These are phyloP conservation scores for Bettongia penicillata DNA, from an alignment of 2,113 vertebrate species.

Conservation along the genomic window DNA sequence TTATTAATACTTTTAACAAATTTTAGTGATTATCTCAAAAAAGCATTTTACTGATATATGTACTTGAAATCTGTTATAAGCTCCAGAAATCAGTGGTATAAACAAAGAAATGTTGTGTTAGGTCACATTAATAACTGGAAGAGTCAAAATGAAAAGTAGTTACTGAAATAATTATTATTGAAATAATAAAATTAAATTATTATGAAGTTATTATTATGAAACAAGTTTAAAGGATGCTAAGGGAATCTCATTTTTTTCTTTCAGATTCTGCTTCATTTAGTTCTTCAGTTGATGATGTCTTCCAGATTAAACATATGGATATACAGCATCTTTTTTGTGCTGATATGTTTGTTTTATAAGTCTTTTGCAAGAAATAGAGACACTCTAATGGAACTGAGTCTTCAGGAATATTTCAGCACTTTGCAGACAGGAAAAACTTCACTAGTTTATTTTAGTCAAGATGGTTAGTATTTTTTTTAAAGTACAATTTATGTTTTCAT, in stretches of 20 bases:
- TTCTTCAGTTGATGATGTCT: conserved; percentile 33
- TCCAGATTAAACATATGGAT: not conserved
- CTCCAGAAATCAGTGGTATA: conserved; percentile 42
- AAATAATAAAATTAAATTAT: no score
- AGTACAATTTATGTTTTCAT: not conserved
- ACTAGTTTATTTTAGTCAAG: conserved; percentile 80
- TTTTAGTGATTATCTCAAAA: conserved; percentile 38
- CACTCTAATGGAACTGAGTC: conserved; percentile 68
- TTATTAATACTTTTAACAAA: conserved; percentile 21
- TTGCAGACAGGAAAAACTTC: conserved; percentile 80
- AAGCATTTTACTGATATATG: conserved; percentile 29
- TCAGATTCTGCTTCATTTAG: conserved; percentile 36
- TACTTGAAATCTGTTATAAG: conserved; percentile 37
- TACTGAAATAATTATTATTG: conserved; percentile 16
- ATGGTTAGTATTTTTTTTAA: conserved; percentile 73
- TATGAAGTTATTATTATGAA: conserved; percentile 10
- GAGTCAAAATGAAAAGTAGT: not conserved
- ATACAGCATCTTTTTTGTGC: conserved; percentile 39
- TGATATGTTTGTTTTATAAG: conserved; percentile 48
- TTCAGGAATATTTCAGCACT: conserved; percentile 74
- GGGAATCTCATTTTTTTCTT: conserved; percentile 26
- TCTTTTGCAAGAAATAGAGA: not conserved
- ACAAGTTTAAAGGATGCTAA: conserved; percentile 29
- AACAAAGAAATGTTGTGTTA: conserved; percentile 24
- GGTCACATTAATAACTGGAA: not conserved